Evolutionary conservation across 1,140 invertebrate species (phyloP).

Genomic region (Belonocnema kinseyi): DNA sequence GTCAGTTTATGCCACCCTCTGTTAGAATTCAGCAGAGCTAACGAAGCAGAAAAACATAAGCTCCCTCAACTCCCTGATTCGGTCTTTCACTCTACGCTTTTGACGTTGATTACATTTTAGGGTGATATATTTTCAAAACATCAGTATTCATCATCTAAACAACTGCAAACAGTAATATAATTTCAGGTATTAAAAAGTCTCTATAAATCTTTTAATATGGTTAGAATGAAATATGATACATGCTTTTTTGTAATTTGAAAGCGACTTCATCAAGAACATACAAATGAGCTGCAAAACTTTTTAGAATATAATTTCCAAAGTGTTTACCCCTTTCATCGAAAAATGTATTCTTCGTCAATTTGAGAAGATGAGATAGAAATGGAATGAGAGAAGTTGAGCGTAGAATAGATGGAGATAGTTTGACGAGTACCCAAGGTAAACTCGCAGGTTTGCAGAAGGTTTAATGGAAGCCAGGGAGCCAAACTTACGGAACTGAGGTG

Average conservation of each 20-base stretch:
- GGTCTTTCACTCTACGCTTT: conserved; percentile 19
- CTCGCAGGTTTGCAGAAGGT: conserved; percentile 15
- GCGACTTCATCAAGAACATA: not conserved
- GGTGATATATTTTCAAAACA: not conserved
- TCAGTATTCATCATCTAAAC: too few relatives aligned
- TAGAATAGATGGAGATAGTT: conserved; percentile 23
- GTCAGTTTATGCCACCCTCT: conserved; percentile 12
- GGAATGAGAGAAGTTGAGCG: conserved; percentile 23
- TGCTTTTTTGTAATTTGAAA: not conserved
- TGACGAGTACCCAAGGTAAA: conserved; percentile 11
- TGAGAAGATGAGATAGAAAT: not conserved
- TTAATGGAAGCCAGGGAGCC: not conserved
- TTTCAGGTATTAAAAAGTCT: too few relatives aligned
- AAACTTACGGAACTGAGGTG: conserved; percentile 5
- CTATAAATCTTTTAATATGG: too few relatives aligned
- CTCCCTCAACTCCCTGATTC: not conserved
- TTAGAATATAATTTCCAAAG: not conserved
- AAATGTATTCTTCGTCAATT: conserved; percentile 27
- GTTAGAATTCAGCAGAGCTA: not conserved
- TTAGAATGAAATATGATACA: not conserved
- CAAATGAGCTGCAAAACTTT: not conserved
- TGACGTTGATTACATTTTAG: conserved; percentile 9
- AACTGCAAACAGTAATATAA: too few relatives aligned
- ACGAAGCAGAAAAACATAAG: conserved; percentile 11
- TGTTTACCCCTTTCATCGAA: conserved; percentile 13